Conservation (phyloP, 2,888 invertebrate genomes). For the Hirudinaria manillensis region DNA sequence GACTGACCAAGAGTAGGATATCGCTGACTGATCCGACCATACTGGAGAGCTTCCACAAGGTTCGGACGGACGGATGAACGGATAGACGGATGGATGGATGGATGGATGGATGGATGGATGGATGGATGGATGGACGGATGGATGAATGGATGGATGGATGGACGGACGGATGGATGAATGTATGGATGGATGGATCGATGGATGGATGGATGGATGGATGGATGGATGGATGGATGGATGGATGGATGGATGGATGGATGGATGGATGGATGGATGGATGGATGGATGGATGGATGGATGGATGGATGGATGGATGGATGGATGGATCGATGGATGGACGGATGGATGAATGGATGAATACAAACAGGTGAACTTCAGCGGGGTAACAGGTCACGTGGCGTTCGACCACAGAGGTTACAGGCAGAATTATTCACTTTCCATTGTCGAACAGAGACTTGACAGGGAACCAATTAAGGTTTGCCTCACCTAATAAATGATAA, state of each 20-base stretch:
- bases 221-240: too few relatives aligned
- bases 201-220: too few relatives aligned
- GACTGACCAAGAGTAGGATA: not conserved
- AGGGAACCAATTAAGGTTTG: conserved; percentile 26
- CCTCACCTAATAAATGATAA: not conserved
- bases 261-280: not conserved
- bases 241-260: not conserved
- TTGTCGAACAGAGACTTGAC: conserved; percentile 25
- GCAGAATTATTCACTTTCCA: not conserved
- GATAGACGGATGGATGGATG: not conserved
- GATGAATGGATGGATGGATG: too few relatives aligned
- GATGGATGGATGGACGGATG: not conserved
- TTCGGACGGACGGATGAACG: not conserved
- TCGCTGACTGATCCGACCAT: not conserved
- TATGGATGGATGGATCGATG: too few relatives aligned
- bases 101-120: not conserved
- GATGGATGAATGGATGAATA: not conserved
- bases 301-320: not conserved
- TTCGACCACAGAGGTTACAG: conserved; percentile 23
- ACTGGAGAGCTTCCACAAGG: conserved; percentile 7
- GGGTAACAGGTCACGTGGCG: conserved; percentile 19
- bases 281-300: not conserved
- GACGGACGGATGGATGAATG: too few relatives aligned
- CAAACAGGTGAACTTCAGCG: conserved; percentile 29
- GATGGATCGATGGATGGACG: not conserved